A percentile compares a stretch with the other conserved stretches of the same genome.
Evolutionary conservation across 2,113 vertebrate species (phyloP).

Genomic region (Albula glossodonta): DNA sequence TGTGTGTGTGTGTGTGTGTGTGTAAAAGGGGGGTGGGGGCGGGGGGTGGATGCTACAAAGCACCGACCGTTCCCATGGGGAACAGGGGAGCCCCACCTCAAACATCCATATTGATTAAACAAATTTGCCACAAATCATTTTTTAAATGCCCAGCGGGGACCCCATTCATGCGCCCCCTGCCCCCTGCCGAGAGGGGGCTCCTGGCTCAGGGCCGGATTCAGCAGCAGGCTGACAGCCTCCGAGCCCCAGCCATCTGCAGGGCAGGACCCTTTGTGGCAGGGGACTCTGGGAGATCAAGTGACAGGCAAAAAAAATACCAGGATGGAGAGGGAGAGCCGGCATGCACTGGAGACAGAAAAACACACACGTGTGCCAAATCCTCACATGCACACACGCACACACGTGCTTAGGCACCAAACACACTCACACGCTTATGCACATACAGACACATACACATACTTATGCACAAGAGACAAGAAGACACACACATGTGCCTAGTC

Average conservation of each 20-base stretch:
- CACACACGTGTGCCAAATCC: neutral
- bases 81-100: conserved; percentile 68
- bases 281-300: conserved; percentile 52
- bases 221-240: conserved; percentile 80
- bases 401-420: neutral
- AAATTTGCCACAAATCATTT: conserved; percentile 99
- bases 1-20: too few relatives aligned
- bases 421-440: neutral
- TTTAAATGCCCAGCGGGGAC: conserved; percentile 93
- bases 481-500: neutral
- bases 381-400: neutral
- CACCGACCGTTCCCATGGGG: conserved; percentile 54
- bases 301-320: conserved; percentile 30
- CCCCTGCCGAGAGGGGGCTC: conserved; percentile 56
- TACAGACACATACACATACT: neutral
- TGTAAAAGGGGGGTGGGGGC: too few relatives aligned
- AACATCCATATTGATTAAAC: conserved; percentile 90
- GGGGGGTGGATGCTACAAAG: conserved; percentile 25
- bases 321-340: neutral
- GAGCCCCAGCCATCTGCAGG: conserved; percentile 87
- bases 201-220: conserved; percentile 61
- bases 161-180: conserved; percentile 80
- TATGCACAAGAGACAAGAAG: too few relatives aligned
- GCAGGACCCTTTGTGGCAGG: conserved; percentile 56
- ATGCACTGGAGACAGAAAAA: neutral